phyloP scores from a whole-genome alignment of 2,113 vertebrate genomes.

The Eudorcas thomsonii region DNA sequence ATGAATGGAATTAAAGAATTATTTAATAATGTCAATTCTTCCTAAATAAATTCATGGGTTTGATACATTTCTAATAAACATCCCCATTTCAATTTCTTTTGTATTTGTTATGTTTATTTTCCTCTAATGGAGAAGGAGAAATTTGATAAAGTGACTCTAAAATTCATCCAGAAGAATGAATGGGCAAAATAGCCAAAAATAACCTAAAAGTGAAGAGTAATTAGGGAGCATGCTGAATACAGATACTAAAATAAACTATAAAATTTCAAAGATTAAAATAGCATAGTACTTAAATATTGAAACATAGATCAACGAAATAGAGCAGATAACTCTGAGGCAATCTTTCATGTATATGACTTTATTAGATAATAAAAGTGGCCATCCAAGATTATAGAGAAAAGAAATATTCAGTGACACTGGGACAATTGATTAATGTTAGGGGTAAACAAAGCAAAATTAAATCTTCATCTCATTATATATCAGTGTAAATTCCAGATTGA shows the following conservation, averaged over 20 bases:
- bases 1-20: background rate
- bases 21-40: background rate
- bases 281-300: background rate
- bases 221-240: background rate
- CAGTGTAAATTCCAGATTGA: slow-evolving; percentile 44
- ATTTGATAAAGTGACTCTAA: background rate
- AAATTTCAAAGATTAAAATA: slow-evolving; percentile 25
- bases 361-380: slow-evolving; percentile 36
- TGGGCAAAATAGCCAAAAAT: background rate
- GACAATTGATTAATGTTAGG: slow-evolving; percentile 39
- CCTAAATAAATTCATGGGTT: background rate
- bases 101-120: background rate
- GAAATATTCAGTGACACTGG: background rate
- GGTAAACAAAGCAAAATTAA: slow-evolving; percentile 60
- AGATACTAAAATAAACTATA: background rate
- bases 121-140: background rate
- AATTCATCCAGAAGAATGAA: background rate
- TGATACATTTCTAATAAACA: background rate
- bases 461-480: slow-evolving; percentile 13
- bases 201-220: background rate
- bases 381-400: background rate
- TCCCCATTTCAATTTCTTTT: background rate
- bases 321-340: background rate
- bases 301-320: background rate
- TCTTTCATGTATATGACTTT: slow-evolving; percentile 34